Conservation (phyloP, 2,797 vertebrate genomes). For the Fundulus diaphanus region DNA sequence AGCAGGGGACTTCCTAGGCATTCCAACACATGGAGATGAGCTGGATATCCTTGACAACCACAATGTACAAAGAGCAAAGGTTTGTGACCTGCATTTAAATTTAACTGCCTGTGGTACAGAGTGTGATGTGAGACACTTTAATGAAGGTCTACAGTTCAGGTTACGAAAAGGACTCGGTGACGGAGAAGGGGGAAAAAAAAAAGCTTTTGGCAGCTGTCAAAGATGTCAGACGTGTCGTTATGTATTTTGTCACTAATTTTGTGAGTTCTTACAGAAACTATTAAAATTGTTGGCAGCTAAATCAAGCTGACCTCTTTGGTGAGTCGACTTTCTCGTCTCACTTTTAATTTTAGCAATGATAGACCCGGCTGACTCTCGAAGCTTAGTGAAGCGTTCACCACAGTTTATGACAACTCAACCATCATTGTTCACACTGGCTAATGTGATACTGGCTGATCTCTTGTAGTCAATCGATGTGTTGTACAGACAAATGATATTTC, state of each 20-base stretch:
- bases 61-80: constrained; percentile 26
- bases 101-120: constrained; percentile 36
- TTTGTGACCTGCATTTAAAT: constrained; percentile 55
- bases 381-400: background rate
- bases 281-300: background rate
- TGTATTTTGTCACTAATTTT: background rate
- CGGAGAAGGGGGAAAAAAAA: constrained; percentile 37
- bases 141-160: constrained; percentile 44
- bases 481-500: background rate
- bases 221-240: background rate
- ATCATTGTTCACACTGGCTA: background rate
- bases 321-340: background rate
- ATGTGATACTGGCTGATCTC: background rate
- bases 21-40: constrained; percentile 15
- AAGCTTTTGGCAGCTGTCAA: constrained; percentile 40
- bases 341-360: background rate
- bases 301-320: background rate
- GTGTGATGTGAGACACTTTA: constrained; percentile 39
- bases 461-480: background rate
- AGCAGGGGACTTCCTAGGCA: constrained; percentile 26
- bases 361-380: background rate
- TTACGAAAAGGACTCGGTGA: constrained; percentile 46
- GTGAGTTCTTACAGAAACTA: background rate
- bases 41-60: constrained; percentile 8
- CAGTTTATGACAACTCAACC: background rate